Evolutionary conservation across 1,140 invertebrate species (phyloP).

Genomic region (Drosophila miranda): DNA sequence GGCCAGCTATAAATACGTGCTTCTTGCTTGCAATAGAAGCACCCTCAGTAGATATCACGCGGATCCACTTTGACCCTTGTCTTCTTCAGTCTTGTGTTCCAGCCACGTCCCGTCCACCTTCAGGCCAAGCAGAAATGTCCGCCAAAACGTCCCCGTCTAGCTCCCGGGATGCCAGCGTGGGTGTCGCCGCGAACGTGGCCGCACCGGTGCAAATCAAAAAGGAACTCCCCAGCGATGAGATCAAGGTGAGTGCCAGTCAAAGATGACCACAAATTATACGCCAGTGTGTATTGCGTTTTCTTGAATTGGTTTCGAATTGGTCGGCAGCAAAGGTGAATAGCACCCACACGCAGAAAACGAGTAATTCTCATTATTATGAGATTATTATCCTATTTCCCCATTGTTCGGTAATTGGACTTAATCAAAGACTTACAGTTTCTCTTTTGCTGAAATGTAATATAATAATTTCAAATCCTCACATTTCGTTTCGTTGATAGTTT

Average conservation of each 20-base stretch:
- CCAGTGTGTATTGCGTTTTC: conserved; percentile 5
- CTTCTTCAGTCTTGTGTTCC: conserved; percentile 35
- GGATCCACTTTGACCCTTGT: conserved; percentile 4
- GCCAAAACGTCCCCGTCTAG: conserved; percentile 74
- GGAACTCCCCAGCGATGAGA: conserved; percentile 83
- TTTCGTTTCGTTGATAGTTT: no score
- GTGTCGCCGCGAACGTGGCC: conserved; percentile 40
- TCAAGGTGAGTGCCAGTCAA: conserved; percentile 81
- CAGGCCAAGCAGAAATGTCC: conserved; percentile 51
- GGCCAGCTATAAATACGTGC: conserved; percentile 9
- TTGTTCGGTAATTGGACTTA: not conserved
- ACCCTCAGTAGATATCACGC: not conserved
- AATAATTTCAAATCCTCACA: no score
- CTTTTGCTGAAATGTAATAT: no score
- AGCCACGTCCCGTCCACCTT: conserved; percentile 10
- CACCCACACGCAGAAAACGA: conserved; percentile 28
- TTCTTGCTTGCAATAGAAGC: conserved; percentile 11
- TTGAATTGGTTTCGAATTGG: conserved; percentile 21
- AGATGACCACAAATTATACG: conserved; percentile 37
- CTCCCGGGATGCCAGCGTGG: conserved; percentile 59
- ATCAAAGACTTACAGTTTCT: not conserved
- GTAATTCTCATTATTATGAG: no score
- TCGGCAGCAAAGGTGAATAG: conserved; percentile 55
- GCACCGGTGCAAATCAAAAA: conserved; percentile 82
- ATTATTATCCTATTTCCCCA: not conserved